Percentiles rank a stretch among this genome's conserved stretches.
These are phyloP conservation scores for Bombyx huttoni DNA, from an alignment of 2,888 invertebrate genomes.

Conservation along the genomic window DNA sequence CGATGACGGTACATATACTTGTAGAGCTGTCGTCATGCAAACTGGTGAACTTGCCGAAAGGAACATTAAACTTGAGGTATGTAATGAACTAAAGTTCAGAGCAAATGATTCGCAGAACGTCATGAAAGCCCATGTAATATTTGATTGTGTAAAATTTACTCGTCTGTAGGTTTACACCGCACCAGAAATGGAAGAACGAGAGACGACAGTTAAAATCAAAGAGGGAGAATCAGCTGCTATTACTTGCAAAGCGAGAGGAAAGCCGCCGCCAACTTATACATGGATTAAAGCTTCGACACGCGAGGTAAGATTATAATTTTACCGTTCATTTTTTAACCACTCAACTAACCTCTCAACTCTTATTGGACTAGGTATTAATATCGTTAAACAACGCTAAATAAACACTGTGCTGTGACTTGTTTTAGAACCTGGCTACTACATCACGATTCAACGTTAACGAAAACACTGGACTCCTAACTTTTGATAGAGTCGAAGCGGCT, in stretches of 20 bases:
- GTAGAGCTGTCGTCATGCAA: constrained; percentile 86
- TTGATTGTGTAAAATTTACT: background rate
- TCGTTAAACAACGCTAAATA: no score
- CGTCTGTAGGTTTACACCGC: constrained; percentile 77
- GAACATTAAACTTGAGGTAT: constrained; percentile 84
- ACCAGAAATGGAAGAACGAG: constrained; percentile 78
- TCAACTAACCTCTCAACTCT: no score
- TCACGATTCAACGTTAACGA: constrained; percentile 77
- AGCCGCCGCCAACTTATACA: constrained; percentile 85
- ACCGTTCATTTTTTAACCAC: background rate
- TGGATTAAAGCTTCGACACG: constrained; percentile 86
- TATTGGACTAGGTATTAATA: no score
- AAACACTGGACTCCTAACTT: constrained; percentile 79
- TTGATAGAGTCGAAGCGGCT: constrained; percentile 81
- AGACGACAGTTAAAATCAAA: constrained; percentile 76
- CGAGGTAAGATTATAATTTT: constrained; percentile 36
- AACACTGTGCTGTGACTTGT: constrained; percentile 4
- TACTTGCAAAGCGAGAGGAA: constrained; percentile 84
- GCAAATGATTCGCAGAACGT: background rate
- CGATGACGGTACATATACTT: constrained; percentile 90
- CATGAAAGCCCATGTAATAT: background rate
- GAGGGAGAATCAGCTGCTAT: constrained; percentile 86
- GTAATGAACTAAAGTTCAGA: constrained; percentile 1
- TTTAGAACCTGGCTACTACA: constrained; percentile 77
- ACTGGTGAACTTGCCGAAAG: constrained; percentile 85